phyloP scores from a whole-genome alignment of 2,888 invertebrate species.

The Rapana venosa region DNA sequence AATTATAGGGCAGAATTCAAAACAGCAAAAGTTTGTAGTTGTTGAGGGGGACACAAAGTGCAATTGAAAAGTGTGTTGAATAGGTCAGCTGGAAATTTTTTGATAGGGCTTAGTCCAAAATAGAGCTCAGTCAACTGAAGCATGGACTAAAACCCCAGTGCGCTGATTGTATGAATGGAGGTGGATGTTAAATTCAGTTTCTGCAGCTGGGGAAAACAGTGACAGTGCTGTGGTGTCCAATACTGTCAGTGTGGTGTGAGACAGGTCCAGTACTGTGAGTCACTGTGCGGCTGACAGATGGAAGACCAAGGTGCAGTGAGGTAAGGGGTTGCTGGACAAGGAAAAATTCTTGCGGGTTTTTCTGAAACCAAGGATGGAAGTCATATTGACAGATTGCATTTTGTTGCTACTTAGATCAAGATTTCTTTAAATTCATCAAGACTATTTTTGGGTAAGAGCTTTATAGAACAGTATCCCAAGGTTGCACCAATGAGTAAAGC shows the following conservation, averaged over 20 bases:
- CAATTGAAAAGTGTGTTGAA: background rate
- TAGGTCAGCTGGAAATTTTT: conserved; percentile 2
- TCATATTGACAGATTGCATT: background rate
- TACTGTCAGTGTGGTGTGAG: background rate
- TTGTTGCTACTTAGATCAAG: conserved; percentile 4
- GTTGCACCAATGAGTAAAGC: background rate
- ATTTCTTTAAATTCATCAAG: background rate
- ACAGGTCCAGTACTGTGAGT: background rate
- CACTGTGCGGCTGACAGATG: background rate
- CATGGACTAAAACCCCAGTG: background rate
- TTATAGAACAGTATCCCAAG: background rate
- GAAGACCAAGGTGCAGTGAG: background rate
- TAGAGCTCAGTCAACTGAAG: background rate
- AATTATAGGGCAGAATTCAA: background rate
- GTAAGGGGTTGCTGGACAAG: background rate
- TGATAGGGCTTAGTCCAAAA: background rate
- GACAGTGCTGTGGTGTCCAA: background rate
- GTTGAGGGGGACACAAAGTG: background rate
- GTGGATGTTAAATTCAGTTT: background rate
- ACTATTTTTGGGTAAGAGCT: background rate
- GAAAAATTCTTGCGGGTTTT: background rate
- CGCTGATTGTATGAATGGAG: background rate
- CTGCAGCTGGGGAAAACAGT: background rate
- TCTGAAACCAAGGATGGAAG: background rate
- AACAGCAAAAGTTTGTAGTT: background rate